Conservation (phyloP, 2,888 invertebrate species). For the Noctua comes region DNA sequence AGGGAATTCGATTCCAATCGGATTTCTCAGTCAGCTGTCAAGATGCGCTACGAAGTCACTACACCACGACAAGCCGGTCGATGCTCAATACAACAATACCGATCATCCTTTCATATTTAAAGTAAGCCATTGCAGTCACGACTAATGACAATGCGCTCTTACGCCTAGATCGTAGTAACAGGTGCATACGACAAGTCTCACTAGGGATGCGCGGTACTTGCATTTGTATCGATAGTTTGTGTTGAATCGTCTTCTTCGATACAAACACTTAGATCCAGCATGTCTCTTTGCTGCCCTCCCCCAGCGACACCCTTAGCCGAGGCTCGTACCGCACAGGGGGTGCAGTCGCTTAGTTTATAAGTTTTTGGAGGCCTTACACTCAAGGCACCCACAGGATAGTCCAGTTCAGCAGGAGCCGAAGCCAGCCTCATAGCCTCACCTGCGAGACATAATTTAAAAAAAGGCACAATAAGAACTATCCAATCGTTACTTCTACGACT, state of each 20-base stretch:
- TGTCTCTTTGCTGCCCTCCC: no score
- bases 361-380: no score
- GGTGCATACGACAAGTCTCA: slow-evolving; percentile 40
- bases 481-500: neutral
- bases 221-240: neutral
- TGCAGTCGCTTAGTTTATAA: no score
- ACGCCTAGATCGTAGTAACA: slow-evolving; percentile 20
- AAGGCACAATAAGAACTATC: no score
- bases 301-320: no score
- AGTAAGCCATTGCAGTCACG: slow-evolving; percentile 35
- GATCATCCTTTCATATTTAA: slow-evolving; percentile 16
- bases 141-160: slow-evolving; percentile 19
- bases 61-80: neutral
- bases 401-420: no score
- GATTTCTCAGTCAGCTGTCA: neutral
- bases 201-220: neutral
- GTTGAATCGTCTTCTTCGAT: neutral
- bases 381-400: no score
- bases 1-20: neutral
- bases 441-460: no score
- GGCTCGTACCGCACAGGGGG: no score
- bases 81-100: slow-evolving; percentile 4
- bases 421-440: no score
- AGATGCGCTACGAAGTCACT: neutral
- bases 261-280: neutral